Evolutionary conservation across 2,113 vertebrate genomes (phyloP).

Genomic region (Heteronetta atricapilla): DNA sequence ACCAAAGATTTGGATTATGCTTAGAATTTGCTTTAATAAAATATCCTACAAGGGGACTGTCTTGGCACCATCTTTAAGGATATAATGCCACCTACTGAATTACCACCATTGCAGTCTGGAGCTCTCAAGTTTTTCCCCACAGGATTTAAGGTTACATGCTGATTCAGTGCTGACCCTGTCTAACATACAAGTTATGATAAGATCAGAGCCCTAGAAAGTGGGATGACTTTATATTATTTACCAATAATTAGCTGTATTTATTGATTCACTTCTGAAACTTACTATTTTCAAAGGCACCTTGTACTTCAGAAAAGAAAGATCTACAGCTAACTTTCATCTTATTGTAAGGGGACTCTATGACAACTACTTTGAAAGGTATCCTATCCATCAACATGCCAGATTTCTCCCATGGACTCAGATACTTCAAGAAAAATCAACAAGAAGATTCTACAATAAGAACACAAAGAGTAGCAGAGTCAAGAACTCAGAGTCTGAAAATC

Average conservation of each 20-base stretch:
- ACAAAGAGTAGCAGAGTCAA: not conserved
- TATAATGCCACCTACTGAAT: constrained; percentile 64
- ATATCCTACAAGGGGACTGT: fast-evolving
- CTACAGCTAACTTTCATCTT: not conserved
- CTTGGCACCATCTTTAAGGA: constrained; percentile 4
- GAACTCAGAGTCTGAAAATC: not conserved
- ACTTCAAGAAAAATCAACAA: not conserved
- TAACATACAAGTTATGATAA: not conserved
- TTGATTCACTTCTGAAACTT: not conserved
- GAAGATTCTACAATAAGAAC: not conserved
- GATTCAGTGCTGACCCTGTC: not conserved
- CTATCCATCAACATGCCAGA: not conserved
- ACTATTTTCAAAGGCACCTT: not conserved
- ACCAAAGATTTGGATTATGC: not conserved
- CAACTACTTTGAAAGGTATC: not conserved
- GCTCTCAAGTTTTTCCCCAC: not conserved
- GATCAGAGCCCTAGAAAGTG: not conserved
- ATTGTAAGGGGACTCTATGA: not conserved
- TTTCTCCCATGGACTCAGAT: not conserved
- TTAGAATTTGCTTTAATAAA: not conserved
- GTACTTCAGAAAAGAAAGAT: not conserved
- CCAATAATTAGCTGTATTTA: not conserved
- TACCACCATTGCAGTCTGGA: constrained; percentile 1
- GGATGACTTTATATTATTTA: not conserved
- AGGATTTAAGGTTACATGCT: not conserved